Evolutionary conservation across 2,797 vertebrate genomes (phyloP), one percentile per base, ranked within the genome.

Genomic region (Adelosebastes latens): DNA sequence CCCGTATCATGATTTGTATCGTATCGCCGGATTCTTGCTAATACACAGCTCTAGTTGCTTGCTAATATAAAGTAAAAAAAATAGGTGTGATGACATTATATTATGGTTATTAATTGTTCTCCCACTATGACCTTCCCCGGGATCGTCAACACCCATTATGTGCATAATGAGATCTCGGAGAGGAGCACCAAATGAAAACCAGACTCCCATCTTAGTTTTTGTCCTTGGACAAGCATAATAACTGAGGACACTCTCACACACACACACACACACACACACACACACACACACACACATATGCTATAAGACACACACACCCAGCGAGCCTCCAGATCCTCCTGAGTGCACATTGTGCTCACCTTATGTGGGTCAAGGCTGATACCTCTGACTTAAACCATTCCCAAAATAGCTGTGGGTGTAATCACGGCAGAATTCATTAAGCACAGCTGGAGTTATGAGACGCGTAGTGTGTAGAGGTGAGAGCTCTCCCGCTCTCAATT

Each of bases 341-440:
- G 75, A 63, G 77, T 84, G 46, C 69, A 80, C 79, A 61, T 78
- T 81, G 84, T 80, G 81, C 81, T 89, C 86, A 79, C 79, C 75
- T 90, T 87, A 92, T 93, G 84, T 93, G 85, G 92, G 92, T 94
- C 88, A 90, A 92, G 88, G 89, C 87, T 76, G 87, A 93, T 87
- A 73, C 82, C 62, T 90, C 69, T 56, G 87, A 89, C 80, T 91
- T 89, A 89, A 91, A 92, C 39, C 68, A 8, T 49, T 85, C 89
- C 90, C 22, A 20, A 92, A 94, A 94, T 93, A 93, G 92, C 88
- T 0, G 12, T 66, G 73, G 86, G 81, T 89, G 85, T 93, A 92
- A 95, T 93, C 90, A 87, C 80, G 12, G 12, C 77, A 83, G 78
- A 92, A 93, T 91, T 89, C 84, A 91, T 93, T 88, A 91, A 90